Evolutionary conservation across 2,113 vertebrate species (phyloP).

Genomic region (Pleuronectes platessa): DNA sequence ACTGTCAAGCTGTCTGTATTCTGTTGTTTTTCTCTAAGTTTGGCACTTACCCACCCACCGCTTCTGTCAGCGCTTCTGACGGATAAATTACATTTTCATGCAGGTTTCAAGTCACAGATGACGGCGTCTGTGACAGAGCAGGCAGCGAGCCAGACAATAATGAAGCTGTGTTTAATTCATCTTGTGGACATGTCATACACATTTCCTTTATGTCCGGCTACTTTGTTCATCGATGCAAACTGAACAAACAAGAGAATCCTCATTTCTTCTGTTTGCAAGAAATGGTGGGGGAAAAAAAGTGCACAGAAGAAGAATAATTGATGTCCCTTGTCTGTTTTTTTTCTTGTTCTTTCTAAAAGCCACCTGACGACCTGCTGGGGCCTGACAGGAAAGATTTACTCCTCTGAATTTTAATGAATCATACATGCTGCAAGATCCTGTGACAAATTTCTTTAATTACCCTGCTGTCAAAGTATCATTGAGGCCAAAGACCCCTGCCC

Average conservation of each 20-base stretch:
- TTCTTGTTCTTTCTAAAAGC: constrained; percentile 13
- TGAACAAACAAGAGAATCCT: background rate
- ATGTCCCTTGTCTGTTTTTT: too few relatives aligned
- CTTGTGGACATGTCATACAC: constrained; percentile 7
- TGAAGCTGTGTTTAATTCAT: constrained; percentile 7
- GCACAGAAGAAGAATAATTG: background rate
- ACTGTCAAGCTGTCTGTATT: background rate
- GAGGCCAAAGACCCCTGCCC: background rate
- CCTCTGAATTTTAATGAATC: constrained; percentile 33
- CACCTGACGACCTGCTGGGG: constrained; percentile 9
- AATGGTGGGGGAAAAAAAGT: too few relatives aligned
- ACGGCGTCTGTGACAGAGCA: background rate
- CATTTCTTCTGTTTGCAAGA: background rate
- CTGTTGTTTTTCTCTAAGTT: background rate
- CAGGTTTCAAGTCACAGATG: constrained; percentile 15
- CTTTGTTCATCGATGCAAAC: background rate
- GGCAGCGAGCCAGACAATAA: background rate
- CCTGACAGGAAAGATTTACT: constrained; percentile 14
- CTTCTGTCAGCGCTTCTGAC: constrained; percentile 13
- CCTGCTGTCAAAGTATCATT: constrained; percentile 5
- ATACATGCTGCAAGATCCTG: constrained; percentile 1
- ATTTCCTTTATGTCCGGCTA: background rate
- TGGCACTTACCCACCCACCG: constrained; percentile 9
- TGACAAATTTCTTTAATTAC: constrained; percentile 15
- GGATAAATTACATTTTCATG: constrained; percentile 23